Conservation (phyloP, 2,113 vertebrate species). For the Phylloscopus trochiloides region DNA sequence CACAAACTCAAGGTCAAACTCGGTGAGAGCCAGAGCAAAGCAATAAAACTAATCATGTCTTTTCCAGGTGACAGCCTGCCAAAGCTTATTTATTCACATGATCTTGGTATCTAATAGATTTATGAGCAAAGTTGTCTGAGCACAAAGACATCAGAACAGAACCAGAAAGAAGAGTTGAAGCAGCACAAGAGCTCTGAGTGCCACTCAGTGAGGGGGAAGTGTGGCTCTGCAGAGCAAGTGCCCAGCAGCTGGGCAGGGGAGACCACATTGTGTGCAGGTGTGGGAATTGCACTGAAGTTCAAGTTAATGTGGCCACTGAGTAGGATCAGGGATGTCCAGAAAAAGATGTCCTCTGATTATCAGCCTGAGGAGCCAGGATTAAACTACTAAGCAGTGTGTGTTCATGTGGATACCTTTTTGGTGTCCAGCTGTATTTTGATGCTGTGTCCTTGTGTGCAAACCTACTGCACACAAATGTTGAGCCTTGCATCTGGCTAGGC, state of each 20-base stretch:
- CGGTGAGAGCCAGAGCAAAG: not conserved
- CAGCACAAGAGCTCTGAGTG: not conserved
- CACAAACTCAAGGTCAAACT: not conserved
- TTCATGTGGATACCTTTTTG: accelerated
- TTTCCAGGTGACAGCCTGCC: constrained; percentile 1
- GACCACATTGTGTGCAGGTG: accelerated
- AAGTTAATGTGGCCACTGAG: not conserved
- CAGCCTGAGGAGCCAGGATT: not conserved
- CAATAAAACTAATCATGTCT: not conserved
- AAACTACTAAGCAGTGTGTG: accelerated
- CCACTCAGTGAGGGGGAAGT: not conserved
- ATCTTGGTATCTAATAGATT: not conserved
- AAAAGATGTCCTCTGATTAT: not conserved
- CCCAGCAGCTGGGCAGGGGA: not conserved
- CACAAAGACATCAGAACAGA: not conserved
- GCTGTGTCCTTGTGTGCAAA: not conserved
- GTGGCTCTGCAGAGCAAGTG: not conserved
- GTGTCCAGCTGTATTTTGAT: not conserved
- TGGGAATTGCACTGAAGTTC: not conserved
- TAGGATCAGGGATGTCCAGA: not conserved
- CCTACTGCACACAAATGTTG: too few relatives aligned
- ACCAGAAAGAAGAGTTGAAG: not conserved
- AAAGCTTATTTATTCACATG: not conserved
- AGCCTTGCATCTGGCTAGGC: not conserved
- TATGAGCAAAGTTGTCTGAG: not conserved